These are phyloP conservation scores for Orthosia gracilis DNA, from an alignment of 2,888 invertebrate species.

Conservation along the genomic window DNA sequence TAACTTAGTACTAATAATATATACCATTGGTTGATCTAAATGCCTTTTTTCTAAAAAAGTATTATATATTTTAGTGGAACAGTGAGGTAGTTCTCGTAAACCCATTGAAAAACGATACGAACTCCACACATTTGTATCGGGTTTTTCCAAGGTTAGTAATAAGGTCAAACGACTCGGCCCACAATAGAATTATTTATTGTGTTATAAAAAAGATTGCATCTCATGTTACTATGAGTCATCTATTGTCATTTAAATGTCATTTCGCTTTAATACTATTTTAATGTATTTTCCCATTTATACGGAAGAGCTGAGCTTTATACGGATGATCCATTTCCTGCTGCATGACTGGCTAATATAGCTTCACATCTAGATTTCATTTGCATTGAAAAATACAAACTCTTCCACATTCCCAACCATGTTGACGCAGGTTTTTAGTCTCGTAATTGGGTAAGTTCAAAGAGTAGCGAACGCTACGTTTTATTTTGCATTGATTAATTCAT, in stretches of 20 bases:
- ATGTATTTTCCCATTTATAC: conserved; percentile 1
- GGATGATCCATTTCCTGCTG: not conserved
- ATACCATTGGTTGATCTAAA: too few species aligned
- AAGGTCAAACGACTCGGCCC: conserved; percentile 35
- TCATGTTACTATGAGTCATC: conserved; percentile 31
- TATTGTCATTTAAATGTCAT: conserved; percentile 39
- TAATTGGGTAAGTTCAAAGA: too few species aligned
- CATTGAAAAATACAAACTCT: too few species aligned
- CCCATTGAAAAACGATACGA: not conserved
- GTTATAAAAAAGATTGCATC: conserved; percentile 26
- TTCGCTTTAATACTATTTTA: not conserved
- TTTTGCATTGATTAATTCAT: too few species aligned
- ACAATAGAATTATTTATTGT: conserved; percentile 26
- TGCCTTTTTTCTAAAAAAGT: not conserved
- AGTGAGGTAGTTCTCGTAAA: not conserved
- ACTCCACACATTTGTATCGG: conserved; percentile 20
- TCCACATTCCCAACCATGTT: too few species aligned
- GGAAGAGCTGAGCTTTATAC: conserved; percentile 4
- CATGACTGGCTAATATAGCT: not conserved
- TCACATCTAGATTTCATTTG: not conserved
- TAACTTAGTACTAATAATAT: too few species aligned
- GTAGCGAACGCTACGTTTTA: too few species aligned
- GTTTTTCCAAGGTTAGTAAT: conserved; percentile 38
- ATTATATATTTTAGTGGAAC: too few species aligned
- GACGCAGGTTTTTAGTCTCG: too few species aligned